phyloP scores from a whole-genome alignment of 2,797 vertebrate genomes.

The Cygnus olor region DNA sequence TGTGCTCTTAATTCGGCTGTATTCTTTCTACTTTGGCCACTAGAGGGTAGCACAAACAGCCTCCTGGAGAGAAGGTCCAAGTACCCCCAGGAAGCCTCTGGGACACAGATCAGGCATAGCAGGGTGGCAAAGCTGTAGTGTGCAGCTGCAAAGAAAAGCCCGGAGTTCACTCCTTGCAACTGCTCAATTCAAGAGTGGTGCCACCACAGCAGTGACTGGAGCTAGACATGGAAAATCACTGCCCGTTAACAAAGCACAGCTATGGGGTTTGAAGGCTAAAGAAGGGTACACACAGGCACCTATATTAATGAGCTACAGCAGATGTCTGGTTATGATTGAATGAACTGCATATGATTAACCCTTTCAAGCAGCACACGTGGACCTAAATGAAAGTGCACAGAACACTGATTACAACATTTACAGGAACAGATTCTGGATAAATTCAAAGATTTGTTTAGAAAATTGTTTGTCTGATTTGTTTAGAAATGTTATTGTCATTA shows the following conservation, averaged over 20 bases:
- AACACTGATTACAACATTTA: neutral
- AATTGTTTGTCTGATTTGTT: neutral
- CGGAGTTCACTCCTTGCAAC: neutral
- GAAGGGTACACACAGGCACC: fast-evolving
- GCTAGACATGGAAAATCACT: no score
- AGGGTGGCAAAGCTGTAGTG: neutral
- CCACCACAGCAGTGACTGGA: neutral
- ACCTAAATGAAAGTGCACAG: neutral
- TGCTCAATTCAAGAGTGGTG: neutral
- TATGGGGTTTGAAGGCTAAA: fast-evolving
- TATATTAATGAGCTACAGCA: neutral
- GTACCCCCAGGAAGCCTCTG: neutral
- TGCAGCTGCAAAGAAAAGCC: neutral
- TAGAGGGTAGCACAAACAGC: constrained; percentile 65
- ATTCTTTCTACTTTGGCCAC: constrained; percentile 27
- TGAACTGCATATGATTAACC: neutral
- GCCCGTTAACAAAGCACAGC: neutral
- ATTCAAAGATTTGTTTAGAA: neutral
- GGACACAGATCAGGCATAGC: no score
- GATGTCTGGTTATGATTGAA: neutral
- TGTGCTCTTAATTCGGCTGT: neutral
- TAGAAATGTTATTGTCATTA: neutral
- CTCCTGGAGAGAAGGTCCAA: neutral
- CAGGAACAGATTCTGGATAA: neutral
- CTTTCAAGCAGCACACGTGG: neutral